Percentiles rank a stretch among this genome's conserved stretches.
phyloP scores from a whole-genome alignment of 2,797 vertebrate species.

The Gorsachius magnificus region DNA sequence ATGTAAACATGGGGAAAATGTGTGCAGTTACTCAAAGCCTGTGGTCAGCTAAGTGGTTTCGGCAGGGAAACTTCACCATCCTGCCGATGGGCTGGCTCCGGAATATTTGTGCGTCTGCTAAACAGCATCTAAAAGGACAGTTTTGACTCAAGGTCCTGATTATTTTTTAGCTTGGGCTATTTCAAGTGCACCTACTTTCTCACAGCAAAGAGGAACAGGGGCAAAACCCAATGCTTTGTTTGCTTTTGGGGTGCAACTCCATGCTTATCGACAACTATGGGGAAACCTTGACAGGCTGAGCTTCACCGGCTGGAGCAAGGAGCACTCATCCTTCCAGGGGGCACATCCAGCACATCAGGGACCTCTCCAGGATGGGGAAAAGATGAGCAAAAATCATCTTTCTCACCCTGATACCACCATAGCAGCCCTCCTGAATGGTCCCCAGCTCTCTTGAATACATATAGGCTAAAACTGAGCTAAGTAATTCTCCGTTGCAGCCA shows the following conservation, averaged over 20 bases:
- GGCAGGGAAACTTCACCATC: neutral
- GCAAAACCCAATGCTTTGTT: neutral
- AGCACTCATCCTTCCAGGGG: neutral
- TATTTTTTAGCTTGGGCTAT: neutral
- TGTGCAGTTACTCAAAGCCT: neutral
- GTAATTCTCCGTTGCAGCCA: neutral
- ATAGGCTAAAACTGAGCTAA: neutral
- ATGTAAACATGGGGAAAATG: neutral
- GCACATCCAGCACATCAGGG: neutral
- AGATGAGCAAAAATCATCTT: neutral
- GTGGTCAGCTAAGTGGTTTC: neutral
- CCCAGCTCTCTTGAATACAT: neutral
- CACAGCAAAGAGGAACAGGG: neutral
- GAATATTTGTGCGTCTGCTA: neutral
- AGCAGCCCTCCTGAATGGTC: neutral
- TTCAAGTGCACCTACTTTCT: neutral
- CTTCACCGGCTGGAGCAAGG: neutral
- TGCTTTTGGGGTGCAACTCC: neutral
- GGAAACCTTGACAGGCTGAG: neutral
- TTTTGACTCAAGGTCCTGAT: neutral
- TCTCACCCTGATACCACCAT: neutral
- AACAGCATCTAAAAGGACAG: neutral
- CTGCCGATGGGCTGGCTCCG: neutral
- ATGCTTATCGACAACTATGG: rapidly evolving
- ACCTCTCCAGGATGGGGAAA: neutral